Percentiles rank a stretch among this genome's conserved stretches.
These are phyloP conservation scores for Nomada lathburiana DNA, from an alignment of 2,888 invertebrate genomes.

Conservation along the genomic window DNA sequence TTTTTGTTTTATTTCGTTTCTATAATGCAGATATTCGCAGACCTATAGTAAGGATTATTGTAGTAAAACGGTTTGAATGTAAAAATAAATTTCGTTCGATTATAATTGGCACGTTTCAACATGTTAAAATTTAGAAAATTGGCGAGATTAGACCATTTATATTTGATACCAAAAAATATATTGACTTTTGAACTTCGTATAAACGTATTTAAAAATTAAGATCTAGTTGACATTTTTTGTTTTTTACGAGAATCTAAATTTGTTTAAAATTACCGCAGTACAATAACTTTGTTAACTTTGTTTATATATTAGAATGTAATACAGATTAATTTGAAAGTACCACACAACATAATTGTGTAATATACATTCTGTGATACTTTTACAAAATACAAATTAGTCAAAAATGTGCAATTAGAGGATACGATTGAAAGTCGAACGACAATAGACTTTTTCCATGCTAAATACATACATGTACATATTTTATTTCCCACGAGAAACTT, in stretches of 20 bases:
- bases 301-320: neutral
- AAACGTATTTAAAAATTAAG: slow-evolving; percentile 8
- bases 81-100: too few relatives aligned
- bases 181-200: slow-evolving; percentile 25
- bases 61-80: too few relatives aligned
- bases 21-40: slow-evolving; percentile 30
- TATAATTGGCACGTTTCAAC: slow-evolving; percentile 32
- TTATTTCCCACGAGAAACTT: slow-evolving; percentile 9
- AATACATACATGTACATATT: slow-evolving; percentile 8
- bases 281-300: slow-evolving; percentile 20
- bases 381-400: slow-evolving; percentile 29
- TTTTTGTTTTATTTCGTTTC: slow-evolving; percentile 27
- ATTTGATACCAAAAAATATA: slow-evolving; percentile 25
- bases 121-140: slow-evolving; percentile 34
- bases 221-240: slow-evolving; percentile 10
- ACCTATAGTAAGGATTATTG: too few relatives aligned
- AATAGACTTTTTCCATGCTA: slow-evolving; percentile 5
- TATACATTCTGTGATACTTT: slow-evolving; percentile 58
- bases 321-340: slow-evolving; percentile 42
- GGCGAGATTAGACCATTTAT: slow-evolving; percentile 12
- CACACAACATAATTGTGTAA: slow-evolving; percentile 44
- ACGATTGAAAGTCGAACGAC: neutral
- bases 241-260: neutral
- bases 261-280: slow-evolving; percentile 16
- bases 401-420: slow-evolving; percentile 8